A percentile compares a stretch with the other conserved stretches of the same genome.
Evolutionary conservation across 2,888 invertebrate species (phyloP).

Genomic region (Leucoma salicis): DNA sequence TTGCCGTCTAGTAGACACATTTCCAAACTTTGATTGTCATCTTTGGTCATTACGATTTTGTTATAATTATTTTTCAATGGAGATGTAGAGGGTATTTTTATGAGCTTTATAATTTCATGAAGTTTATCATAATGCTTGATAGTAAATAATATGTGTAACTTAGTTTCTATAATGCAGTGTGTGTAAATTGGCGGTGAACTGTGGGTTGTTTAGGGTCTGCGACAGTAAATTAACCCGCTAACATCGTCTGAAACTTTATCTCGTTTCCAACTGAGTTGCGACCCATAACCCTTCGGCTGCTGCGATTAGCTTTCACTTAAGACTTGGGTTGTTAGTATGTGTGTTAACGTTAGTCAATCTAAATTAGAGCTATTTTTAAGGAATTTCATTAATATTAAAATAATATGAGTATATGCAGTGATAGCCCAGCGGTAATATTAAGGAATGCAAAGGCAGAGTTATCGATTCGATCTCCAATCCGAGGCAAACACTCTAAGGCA

Average conservation of each 20-base stretch:
- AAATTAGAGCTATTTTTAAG: not conserved
- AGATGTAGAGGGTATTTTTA: too few relatives aligned
- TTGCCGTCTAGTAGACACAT: too few relatives aligned
- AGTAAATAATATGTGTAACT: constrained; percentile 1
- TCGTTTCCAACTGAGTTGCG: constrained; percentile 50
- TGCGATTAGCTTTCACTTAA: constrained; percentile 42
- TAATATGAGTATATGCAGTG: too few relatives aligned
- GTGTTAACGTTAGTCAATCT: not conserved
- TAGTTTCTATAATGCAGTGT: constrained; percentile 22
- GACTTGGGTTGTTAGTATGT: not conserved
- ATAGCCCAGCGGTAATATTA: too few relatives aligned
- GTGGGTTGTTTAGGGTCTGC: constrained; percentile 22
- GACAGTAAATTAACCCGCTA: constrained; percentile 54
- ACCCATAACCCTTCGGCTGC: constrained; percentile 30
- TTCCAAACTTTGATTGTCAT: too few relatives aligned
- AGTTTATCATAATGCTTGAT: not conserved
- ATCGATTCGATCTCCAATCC: too few relatives aligned
- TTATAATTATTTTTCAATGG: too few relatives aligned
- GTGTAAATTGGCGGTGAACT: constrained; percentile 27
- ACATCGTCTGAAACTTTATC: constrained; percentile 54
- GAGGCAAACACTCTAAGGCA: too few relatives aligned
- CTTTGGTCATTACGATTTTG: too few relatives aligned
- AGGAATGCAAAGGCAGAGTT: too few relatives aligned
- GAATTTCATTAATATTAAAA: too few relatives aligned
- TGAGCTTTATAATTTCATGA: too few relatives aligned